phyloP scores from a whole-genome alignment of 2,888 invertebrate genomes.

The Thecophora atra region DNA sequence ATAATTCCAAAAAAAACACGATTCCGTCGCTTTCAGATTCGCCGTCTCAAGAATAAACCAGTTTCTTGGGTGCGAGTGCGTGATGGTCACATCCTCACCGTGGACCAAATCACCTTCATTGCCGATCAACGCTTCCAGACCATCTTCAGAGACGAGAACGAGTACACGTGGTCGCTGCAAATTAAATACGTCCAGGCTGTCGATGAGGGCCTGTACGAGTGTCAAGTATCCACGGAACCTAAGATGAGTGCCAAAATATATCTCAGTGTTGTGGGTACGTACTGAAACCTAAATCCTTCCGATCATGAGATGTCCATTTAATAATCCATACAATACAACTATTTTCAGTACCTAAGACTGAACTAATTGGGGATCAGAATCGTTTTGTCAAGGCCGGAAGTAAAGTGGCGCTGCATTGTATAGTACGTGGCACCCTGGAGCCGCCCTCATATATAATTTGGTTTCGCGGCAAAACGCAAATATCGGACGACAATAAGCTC shows the following conservation, averaged over 20 bases:
- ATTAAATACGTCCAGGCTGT: constrained; percentile 87
- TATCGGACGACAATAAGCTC: constrained; percentile 59
- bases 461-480: constrained; percentile 74
- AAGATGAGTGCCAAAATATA: constrained; percentile 92
- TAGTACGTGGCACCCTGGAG: constrained; percentile 88
- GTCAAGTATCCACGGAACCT: constrained; percentile 93
- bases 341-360: constrained; percentile 85
- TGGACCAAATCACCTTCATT: constrained; percentile 83
- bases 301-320: background rate
- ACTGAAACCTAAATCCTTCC: background rate
- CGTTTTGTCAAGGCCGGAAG: constrained; percentile 91
- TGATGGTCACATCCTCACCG: constrained; percentile 89
- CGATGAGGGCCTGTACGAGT: constrained; percentile 91
- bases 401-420: constrained; percentile 86
- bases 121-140: constrained; percentile 92
- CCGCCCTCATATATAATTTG: constrained; percentile 93
- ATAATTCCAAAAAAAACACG: too few species aligned
- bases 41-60: constrained; percentile 72
- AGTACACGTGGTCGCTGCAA: constrained; percentile 87
- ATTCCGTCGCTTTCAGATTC: constrained; percentile 55
- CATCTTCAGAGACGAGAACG: constrained; percentile 78
- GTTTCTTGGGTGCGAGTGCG: constrained; percentile 90
- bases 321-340: constrained; percentile 9
- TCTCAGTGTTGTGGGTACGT: constrained; percentile 88
- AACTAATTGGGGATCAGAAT: constrained; percentile 87